phyloP scores from a whole-genome alignment of 2,888 invertebrate genomes.

The Dioctria rufipes region DNA sequence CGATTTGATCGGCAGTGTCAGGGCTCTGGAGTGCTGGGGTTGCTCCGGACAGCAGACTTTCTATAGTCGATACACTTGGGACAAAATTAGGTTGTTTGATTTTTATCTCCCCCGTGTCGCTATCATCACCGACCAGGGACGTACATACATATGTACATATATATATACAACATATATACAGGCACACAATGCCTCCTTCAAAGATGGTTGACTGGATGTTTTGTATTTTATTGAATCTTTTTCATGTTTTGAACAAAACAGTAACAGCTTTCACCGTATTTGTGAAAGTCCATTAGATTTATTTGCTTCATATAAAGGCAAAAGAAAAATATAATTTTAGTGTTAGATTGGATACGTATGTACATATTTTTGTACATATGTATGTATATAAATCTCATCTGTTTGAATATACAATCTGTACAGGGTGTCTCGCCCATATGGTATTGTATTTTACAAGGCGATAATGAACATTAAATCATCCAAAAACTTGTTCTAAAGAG shows the following conservation, averaged over 20 bases:
- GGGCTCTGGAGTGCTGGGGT: slow-evolving; percentile 42
- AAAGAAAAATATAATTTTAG: not conserved
- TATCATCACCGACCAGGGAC: not conserved
- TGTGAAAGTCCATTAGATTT: slow-evolving; percentile 44
- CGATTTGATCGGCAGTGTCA: slow-evolving; percentile 57
- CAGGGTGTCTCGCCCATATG: too few relatives aligned
- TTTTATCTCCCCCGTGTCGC: slow-evolving; percentile 35
- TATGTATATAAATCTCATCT: slow-evolving; percentile 28
- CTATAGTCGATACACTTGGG: slow-evolving; percentile 41
- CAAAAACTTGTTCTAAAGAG: too few relatives aligned
- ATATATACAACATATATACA: not conserved
- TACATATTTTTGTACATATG: not conserved
- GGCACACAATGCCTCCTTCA: slow-evolving; percentile 25
- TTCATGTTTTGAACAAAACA: slow-evolving; percentile 43
- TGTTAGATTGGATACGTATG: not conserved
- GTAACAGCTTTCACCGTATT: slow-evolving; percentile 20
- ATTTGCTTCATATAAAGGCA: slow-evolving; percentile 33
- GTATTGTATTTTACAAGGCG: too few relatives aligned
- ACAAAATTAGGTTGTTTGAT: slow-evolving; percentile 55
- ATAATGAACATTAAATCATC: too few relatives aligned
- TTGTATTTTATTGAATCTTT: slow-evolving; percentile 39
- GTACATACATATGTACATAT: not conserved
- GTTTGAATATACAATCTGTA: slow-evolving; percentile 24
- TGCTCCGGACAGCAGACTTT: slow-evolving; percentile 43
- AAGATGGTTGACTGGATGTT: slow-evolving; percentile 36